Evolutionary conservation across 2,888 invertebrate species (phyloP), one percentile per base, ranked within the genome.

Genomic region (Macrosiphum euphorbiae): DNA sequence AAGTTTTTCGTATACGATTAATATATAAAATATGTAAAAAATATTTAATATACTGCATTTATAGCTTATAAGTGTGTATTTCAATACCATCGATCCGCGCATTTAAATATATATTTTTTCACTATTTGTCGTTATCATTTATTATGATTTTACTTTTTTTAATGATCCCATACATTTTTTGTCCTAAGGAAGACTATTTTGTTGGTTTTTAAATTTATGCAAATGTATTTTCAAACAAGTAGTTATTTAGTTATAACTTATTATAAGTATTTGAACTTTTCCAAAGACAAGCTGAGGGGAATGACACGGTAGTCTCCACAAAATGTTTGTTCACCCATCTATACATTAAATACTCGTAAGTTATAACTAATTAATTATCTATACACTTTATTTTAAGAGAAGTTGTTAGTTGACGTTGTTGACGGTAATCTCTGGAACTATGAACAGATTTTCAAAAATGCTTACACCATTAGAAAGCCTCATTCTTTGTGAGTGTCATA

Each of bases 161-260:
- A 8, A 78, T 20, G 35, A 20, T 35, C 2, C 11, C 35, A 35
- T 78, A 78, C 20, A 35, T 78, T 78, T 67, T 67, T 16, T 4
- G 16, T 67, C 35, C 78, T 2, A 0, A 8, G 20, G 35, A 35
- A 78, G 8, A 20, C 20, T 20, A 78, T 78, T 78, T 35, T 20
- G 20, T 78, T 35, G 7, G 8, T 35, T 78, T 78, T 78, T 35
- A 7, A 67, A 20, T 35, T 0, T 78, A 35, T 35, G 35, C 78
- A 78, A 35, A 78, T 78, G 35, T 78, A 78, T 35, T 35, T 78
- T 78, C 20, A 78, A 78, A 35, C 8, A 3, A 52, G 35, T 52
- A 85, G n/a, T 87, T 47, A 87, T 87, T 47, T 44, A 87, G 47
- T 87, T 28, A 35, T 78, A 78, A 78, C 78, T 78, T 35, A 20